Base-by-base conservation (phyloP, 2,888 invertebrate species). In the Andrena flavipes region DNA sequence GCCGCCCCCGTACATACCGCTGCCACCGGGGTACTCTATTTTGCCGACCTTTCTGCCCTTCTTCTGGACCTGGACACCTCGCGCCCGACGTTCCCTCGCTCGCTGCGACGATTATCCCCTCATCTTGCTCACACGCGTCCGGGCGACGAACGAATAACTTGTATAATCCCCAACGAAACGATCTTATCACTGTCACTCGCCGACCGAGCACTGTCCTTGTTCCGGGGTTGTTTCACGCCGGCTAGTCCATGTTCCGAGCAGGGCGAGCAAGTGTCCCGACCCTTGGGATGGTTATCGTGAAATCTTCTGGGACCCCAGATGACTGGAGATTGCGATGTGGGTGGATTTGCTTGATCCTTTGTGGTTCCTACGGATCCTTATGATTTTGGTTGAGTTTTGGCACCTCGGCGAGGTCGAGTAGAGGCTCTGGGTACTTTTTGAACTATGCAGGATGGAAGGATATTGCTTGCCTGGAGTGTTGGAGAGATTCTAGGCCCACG, bases 1-100 rank as follows among this genome's bases (percentile, higher is more conserved):
- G 82, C 92, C 92, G 82, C 92, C 92, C 84, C 93, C 93, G 91
- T 93, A 93, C 92, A 93, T 93, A 77, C 91, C 92, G 79, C 89
- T 92, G 65, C 89, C 90, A 68, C 91, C 91, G 76, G 93, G 92
- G 88, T 93, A 93, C 91, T 93, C 93, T 92, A 93, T 93, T 89
- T 93, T 93, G 92, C 73, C 87, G 88, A 84, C 59, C 71, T 84
- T 76, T 73, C 20, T 63, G 33, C 56, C 48, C 63, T 35, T 54
- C 20, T 49, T 48, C 8, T 48, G 23, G 29, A 71, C 30, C 42
- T 54, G 42, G n/a, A n/a, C 60, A 60, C 26, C 64, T 54, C 20
- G 64, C 20, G 23, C 30, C 62, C 70, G 35, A 59, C 68, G 48
- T 76, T 48, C n/a, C 48, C 8, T 16, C 62, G 20, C 42, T 56